Evolutionary conservation across 2,888 invertebrate species (phyloP).

Genomic region (Cynaeus angustus): DNA sequence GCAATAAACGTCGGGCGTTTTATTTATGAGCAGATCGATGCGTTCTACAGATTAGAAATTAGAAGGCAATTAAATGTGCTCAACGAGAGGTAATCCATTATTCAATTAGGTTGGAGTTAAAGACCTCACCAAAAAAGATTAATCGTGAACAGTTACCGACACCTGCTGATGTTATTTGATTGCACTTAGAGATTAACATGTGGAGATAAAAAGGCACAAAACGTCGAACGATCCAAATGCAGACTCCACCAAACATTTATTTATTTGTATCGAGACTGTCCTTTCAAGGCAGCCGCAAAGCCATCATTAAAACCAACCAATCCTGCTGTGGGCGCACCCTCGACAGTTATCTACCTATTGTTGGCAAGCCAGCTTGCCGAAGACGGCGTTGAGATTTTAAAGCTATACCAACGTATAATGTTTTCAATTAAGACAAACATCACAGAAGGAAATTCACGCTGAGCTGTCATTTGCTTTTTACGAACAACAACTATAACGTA

Average conservation of each 20-base stretch:
- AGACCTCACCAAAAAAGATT: slow-evolving; percentile 24
- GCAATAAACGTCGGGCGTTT: slow-evolving; percentile 25
- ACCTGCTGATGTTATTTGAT: slow-evolving; percentile 16
- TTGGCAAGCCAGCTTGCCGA: slow-evolving; percentile 9
- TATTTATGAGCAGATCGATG: slow-evolving; percentile 34
- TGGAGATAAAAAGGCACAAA: too few relatives aligned
- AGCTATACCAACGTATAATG: not conserved
- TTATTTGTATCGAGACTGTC: not conserved
- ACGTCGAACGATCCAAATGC: too few relatives aligned
- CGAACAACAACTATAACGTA: not conserved
- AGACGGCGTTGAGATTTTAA: not conserved
- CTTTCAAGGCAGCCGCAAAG: slow-evolving; percentile 12
- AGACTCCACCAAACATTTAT: not conserved
- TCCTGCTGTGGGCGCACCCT: slow-evolving; percentile 27
- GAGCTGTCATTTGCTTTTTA: not conserved
- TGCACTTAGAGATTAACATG: not conserved
- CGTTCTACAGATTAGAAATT: slow-evolving; percentile 39
- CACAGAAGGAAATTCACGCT: slow-evolving; percentile 3
- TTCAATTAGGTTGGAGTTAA: slow-evolving; percentile 27
- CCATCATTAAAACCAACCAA: slow-evolving; percentile 9
- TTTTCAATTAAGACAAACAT: slow-evolving; percentile 24
- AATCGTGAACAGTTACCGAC: slow-evolving; percentile 13
- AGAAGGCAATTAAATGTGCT: slow-evolving; percentile 46
- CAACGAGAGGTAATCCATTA: slow-evolving; percentile 30
- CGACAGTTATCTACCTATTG: slow-evolving; percentile 22